Base-by-base conservation (phyloP, 2,113 vertebrate species). In the Nyctibius bracteatus region DNA sequence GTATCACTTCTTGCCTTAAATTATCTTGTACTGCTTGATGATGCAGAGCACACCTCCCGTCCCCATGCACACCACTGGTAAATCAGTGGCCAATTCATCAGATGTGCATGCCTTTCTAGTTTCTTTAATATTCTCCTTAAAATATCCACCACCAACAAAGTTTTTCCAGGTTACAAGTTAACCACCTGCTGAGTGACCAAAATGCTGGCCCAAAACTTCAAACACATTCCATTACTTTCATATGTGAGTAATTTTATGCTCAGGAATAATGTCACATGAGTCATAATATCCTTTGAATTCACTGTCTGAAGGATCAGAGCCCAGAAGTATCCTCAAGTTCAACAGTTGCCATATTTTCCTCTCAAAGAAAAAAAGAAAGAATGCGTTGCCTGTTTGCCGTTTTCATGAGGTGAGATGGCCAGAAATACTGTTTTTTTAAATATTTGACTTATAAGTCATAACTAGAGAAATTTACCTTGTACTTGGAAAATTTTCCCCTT, bases 211-310 rank as follows among this genome's bases (percentile, higher is more conserved):
- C 80, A 81, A 87, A 81, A 95, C 90, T 95, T 97, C 96, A 96
- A 97, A 96, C 72, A 91, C 86, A 91, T 96, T 93, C 95, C 94
- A 95, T 86, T 91, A 86, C 92, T 96, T 96, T 96, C 90, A 95
- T 93, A 96, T 95, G 86, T 79, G 94, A 97, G 90, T 96, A 93
- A 96, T 96, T 96, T 92, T 96, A 86, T 88, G 91, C 80, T 88
- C 83, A 67, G 68, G 82, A 95, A 96, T 96, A 96, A 94, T 96
- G 92, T 91, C 88, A 92, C 80, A 96, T 96, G 96, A 97, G 96
- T 97, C 94, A 96, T 92, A 91, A 87, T 65, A 93, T 74, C 94
- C 88, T 95, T 91, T 96, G 96, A 96, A 90, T 96, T 96, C 86
- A 78, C 79, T 81, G 88, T 96, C 94, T 97, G 80, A 88, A 95